Evolutionary conservation across 23 tunicate species (phyloP).

Genomic region (Halocynthia roretzi): DNA sequence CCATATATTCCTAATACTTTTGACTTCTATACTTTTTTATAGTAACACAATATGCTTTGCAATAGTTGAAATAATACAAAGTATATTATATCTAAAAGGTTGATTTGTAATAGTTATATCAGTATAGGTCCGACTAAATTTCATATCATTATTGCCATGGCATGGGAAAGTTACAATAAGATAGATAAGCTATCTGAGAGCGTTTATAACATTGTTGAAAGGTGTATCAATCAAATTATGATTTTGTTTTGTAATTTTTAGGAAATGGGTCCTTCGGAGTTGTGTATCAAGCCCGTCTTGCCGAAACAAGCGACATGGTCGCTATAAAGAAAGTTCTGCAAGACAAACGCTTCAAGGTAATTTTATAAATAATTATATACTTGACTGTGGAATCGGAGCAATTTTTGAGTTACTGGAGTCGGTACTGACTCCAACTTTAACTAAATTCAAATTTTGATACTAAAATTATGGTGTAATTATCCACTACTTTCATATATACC

Average conservation of each 20-base stretch:
- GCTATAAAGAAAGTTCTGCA: slow-evolving; percentile 96
- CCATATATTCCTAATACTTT: too few relatives aligned
- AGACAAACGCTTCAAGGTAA: slow-evolving; percentile 95
- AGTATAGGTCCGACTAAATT: too few relatives aligned
- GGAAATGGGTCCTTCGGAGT: slow-evolving; percentile 99
- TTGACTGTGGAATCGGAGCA: too few relatives aligned
- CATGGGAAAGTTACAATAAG: neutral
- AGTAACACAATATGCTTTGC: too few relatives aligned
- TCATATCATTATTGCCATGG: too few relatives aligned
- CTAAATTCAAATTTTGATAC: neutral
- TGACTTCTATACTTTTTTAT: too few relatives aligned
- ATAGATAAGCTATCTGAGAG: neutral
- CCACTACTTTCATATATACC: neutral
- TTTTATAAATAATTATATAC: neutral
- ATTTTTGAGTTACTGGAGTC: too few relatives aligned
- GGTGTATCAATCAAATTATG: neutral
- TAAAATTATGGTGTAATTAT: neutral
- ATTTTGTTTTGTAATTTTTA: slow-evolving; percentile 9
- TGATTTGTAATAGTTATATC: too few relatives aligned
- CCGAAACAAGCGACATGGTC: slow-evolving; percentile 77
- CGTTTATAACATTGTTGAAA: too few relatives aligned
- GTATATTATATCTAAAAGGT: too few relatives aligned
- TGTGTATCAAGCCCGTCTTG: slow-evolving; percentile 86
- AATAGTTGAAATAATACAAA: too few relatives aligned
- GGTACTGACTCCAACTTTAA: too few relatives aligned